A percentile compares a stretch with the other conserved stretches of the same genome.
phyloP scores from a whole-genome alignment of 2,113 vertebrate species.

The Bathybates hornii region DNA sequence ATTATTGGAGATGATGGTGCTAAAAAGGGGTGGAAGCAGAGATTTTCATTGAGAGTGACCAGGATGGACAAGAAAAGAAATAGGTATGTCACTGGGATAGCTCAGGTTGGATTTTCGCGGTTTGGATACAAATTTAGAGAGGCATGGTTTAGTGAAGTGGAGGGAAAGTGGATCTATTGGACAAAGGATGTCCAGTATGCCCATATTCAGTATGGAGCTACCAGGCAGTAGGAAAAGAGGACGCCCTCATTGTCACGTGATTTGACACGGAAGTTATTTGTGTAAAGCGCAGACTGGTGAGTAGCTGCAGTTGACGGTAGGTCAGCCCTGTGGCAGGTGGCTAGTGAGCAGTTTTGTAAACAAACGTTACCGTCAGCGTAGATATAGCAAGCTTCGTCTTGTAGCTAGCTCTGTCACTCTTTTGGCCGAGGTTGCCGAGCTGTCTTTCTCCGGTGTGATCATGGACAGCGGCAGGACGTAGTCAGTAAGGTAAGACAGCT shows the following conservation, averaged over 20 bases:
- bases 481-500: not conserved
- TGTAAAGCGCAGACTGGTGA: not conserved
- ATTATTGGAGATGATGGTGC: not conserved
- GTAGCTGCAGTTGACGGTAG: not conserved
- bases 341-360: not conserved
- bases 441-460: not conserved
- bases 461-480: not conserved
- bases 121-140: not conserved
- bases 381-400: not conserved
- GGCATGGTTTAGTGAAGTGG: accelerated
- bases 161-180: not conserved
- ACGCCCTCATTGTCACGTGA: constrained; percentile 8
- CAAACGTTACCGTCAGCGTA: not conserved
- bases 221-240: not conserved
- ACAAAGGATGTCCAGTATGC: not conserved
- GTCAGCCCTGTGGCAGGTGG: not conserved
- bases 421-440: not conserved
- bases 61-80: not conserved
- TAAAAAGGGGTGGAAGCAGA: not conserved
- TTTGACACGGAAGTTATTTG: constrained; percentile 31
- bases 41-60: not conserved
- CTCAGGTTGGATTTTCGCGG: not conserved
- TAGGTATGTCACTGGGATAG: not conserved
- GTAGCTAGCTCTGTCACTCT: accelerated
- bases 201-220: not conserved